phyloP scores from a whole-genome alignment of 1,140 invertebrate species.

The Zaprionus lachaisei region DNA sequence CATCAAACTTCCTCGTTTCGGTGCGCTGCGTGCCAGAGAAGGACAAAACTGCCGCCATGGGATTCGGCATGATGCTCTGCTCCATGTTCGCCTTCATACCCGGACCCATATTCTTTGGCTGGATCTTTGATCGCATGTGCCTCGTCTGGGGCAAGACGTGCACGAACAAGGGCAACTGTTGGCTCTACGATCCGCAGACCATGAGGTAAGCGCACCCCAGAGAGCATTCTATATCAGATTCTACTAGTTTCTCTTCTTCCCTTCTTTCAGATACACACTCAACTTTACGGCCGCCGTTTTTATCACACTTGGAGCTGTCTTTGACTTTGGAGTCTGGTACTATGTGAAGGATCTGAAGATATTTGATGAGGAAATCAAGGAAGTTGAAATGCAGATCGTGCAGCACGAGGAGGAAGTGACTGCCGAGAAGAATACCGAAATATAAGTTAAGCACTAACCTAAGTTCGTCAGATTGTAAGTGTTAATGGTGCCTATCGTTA shows the following conservation, averaged over 20 bases:
- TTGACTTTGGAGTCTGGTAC: slow-evolving; percentile 89
- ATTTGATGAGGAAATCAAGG: slow-evolving; percentile 88
- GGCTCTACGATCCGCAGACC: slow-evolving; percentile 89
- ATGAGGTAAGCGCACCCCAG: slow-evolving; percentile 85
- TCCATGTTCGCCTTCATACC: slow-evolving; percentile 90
- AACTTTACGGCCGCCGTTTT: slow-evolving; percentile 89
- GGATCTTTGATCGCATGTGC: slow-evolving; percentile 89
- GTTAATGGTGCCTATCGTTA: slow-evolving; percentile 25
- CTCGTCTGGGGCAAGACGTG: slow-evolving; percentile 91
- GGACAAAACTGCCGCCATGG: slow-evolving; percentile 90
- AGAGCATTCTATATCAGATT: neutral
- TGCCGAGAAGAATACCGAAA: slow-evolving; percentile 80
- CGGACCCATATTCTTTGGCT: slow-evolving; percentile 90
- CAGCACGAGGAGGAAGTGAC: slow-evolving; percentile 74
- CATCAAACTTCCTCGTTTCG: slow-evolving; percentile 89
- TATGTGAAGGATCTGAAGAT: slow-evolving; percentile 89
- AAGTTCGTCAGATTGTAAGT: slow-evolving; percentile 29
- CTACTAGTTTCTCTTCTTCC: neutral
- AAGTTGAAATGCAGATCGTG: slow-evolving; percentile 80
- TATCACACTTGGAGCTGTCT: slow-evolving; percentile 87
- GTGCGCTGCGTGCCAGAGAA: slow-evolving; percentile 90
- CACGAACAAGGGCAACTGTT: slow-evolving; percentile 89
- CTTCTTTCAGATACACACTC: slow-evolving; percentile 85
- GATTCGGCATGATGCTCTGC: slow-evolving; percentile 88
- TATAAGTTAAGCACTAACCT: slow-evolving; percentile 57